Evolutionary conservation across 1,140 invertebrate species (phyloP), one percentile per base, ranked within the genome.

Genomic region (Drosophila mayri): DNA sequence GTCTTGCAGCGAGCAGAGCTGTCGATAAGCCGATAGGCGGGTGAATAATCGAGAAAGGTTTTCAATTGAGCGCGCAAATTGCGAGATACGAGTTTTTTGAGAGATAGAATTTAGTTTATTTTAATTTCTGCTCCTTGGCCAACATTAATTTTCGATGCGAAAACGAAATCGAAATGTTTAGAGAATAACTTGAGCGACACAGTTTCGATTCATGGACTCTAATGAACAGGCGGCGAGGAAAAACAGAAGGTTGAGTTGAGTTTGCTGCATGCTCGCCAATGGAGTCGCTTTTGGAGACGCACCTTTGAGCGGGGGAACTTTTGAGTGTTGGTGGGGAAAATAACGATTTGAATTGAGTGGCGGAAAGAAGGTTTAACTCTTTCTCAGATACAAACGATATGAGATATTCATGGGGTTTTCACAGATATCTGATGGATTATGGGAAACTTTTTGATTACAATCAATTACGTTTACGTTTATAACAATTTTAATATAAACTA

Each of bases 181-280:
- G 49, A 59, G 65, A 71, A 70, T 41, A 46, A 71, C 66, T 72
- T 72, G 68, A 72, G 85, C 52, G 77, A 84, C 85, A 75, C 73
- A 90, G 86, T 91, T 92, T 90, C 85, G 90, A 92, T 92, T 92
- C 91, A 83, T 92, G 91, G 91, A 92, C 91, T 92, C 91, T 91
- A 92, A 87, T 60, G 66, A 91, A 74, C 84, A 92, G 91, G 91
- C 76, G 49, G 47, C 37, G 79, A 92, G 84, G 38, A 44, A 4
- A 2, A 1, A 4, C 18, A 61, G 58, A 32, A 81, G 78, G 81
- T 76, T 81, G 59, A 71, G 32, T 79, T 60, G 78, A 74, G 64
- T 40, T 67, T 70, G 70, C 65, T 72, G 70, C 20, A 16, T 14
- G 32, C 32, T 68, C 50, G 37, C 30, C 30, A 35, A 22, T 65